phyloP scores from a whole-genome alignment of 2,113 vertebrate genomes.

The Thamnophis sirtalis region DNA sequence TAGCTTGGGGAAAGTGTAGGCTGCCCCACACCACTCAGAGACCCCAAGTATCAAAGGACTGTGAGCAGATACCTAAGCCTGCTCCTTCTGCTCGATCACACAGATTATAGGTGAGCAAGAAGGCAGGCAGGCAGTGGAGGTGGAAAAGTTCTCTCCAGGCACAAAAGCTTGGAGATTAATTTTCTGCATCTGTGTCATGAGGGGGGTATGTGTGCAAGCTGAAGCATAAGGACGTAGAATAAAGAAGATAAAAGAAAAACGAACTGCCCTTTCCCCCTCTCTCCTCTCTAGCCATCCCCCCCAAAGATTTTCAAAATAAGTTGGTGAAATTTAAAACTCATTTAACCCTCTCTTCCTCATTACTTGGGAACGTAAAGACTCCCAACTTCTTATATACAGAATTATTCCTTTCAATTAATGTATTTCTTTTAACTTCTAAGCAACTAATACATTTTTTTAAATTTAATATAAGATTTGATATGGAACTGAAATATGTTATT shows the following conservation, averaged over 20 bases:
- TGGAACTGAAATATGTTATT: background rate
- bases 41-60: conserved; percentile 20
- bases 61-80: conserved; percentile 55
- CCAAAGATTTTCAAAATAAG: background rate
- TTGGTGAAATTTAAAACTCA: conserved; percentile 10
- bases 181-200: conserved; percentile 25
- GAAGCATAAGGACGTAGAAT: background rate
- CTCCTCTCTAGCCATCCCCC: background rate
- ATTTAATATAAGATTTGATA: background rate
- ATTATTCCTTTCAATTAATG: background rate
- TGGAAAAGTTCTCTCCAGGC: conserved; percentile 20
- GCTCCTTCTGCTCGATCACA: conserved; percentile 12
- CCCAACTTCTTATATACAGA: background rate
- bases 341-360: background rate
- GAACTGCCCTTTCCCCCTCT: conserved; percentile 1
- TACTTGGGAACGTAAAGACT: background rate
- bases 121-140: background rate
- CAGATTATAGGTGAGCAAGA: background rate
- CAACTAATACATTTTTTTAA: background rate
- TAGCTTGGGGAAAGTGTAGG: background rate
- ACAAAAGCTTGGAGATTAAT: conserved; percentile 14
- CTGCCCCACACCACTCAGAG: conserved; percentile 11
- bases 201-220: background rate
- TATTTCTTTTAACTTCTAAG: background rate
- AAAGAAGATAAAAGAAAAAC: conserved; percentile 12